Evolutionary conservation across 2,113 vertebrate genomes (phyloP).

Genomic region (Chlorocebus sabaeus): DNA sequence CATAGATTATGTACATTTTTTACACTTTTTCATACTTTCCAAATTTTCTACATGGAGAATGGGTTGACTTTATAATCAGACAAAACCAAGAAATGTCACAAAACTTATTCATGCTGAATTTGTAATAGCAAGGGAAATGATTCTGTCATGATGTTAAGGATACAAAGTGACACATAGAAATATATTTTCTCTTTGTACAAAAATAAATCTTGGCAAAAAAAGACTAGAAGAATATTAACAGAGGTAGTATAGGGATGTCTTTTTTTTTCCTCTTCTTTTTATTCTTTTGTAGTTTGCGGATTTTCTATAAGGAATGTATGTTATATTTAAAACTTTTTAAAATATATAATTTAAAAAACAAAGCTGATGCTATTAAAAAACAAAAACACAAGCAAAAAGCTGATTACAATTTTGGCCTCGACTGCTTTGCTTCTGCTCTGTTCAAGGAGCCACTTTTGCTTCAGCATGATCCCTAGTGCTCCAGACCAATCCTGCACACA

Average conservation of each 20-base stretch:
- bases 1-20: background rate
- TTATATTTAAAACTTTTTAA: background rate
- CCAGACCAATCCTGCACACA: accelerated
- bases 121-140: background rate
- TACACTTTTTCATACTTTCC: background rate
- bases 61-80: background rate
- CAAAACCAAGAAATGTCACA: background rate
- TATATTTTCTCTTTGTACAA: background rate
- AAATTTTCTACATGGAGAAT: background rate
- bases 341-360: background rate
- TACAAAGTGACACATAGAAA: background rate
- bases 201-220: background rate
- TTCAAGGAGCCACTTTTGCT: background rate
- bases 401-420: background rate
- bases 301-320: background rate
- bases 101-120: background rate
- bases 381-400: background rate
- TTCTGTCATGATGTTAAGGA: background rate
- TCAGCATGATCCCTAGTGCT: background rate
- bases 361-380: background rate
- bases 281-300: background rate
- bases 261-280: background rate
- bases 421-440: background rate
- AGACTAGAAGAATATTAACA: background rate
- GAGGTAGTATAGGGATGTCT: background rate